phyloP scores from a whole-genome alignment of 1,140 invertebrate species.

The Drosophila kurseongensis region DNA sequence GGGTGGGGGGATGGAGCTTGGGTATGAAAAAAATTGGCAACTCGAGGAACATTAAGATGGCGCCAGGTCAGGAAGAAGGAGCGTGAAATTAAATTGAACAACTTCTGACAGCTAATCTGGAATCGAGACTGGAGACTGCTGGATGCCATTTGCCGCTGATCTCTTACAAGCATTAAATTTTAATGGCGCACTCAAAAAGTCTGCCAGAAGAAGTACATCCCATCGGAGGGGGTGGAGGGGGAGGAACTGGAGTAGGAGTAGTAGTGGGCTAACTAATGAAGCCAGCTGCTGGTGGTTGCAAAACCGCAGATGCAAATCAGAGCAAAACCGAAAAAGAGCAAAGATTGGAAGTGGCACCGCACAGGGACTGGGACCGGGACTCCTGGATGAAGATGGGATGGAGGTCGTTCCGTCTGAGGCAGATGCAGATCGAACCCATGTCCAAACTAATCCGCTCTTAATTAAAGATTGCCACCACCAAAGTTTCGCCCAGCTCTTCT shows the following conservation, averaged over 20 bases:
- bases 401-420: slow-evolving; percentile 48
- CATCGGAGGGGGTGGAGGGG: neutral
- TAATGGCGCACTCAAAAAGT: slow-evolving; percentile 79
- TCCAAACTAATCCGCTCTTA: slow-evolving; percentile 84
- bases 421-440: slow-evolving; percentile 77
- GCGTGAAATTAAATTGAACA: slow-evolving; percentile 81
- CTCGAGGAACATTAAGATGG: slow-evolving; percentile 63
- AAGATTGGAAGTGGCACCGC: slow-evolving; percentile 49
- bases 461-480: slow-evolving; percentile 78
- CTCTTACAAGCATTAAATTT: slow-evolving; percentile 79
- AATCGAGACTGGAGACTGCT: slow-evolving; percentile 16
- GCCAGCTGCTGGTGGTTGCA: slow-evolving; percentile 74
- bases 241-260: neutral
- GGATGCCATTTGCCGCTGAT: slow-evolving; percentile 44
- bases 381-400: no score
- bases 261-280: slow-evolving; percentile 66
- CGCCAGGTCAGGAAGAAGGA: slow-evolving; percentile 5
- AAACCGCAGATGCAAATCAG: slow-evolving; percentile 82
- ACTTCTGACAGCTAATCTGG: slow-evolving; percentile 82
- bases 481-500: slow-evolving; percentile 12
- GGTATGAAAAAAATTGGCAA: slow-evolving; percentile 71
- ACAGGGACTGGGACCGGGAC: neutral
- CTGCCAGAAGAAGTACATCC: slow-evolving; percentile 56
- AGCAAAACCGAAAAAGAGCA: slow-evolving; percentile 77
- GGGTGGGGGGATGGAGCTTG: neutral